Conservation (phyloP, 2,888 invertebrate genomes). For the Ophraella communa region DNA sequence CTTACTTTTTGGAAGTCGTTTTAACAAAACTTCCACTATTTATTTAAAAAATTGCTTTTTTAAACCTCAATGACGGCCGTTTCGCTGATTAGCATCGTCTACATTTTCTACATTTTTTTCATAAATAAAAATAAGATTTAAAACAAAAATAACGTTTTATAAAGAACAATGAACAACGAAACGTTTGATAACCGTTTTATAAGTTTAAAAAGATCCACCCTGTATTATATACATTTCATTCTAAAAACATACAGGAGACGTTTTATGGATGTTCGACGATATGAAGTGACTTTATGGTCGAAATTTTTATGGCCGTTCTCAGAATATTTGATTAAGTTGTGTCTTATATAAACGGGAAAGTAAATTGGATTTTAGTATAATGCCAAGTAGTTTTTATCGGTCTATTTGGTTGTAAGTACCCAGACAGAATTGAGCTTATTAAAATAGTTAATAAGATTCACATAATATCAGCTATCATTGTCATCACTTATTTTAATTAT, state of each 20-base stretch:
- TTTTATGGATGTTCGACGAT: constrained; percentile 2
- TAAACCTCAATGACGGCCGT: too few relatives aligned
- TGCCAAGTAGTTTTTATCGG: background rate
- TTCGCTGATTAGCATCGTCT: too few relatives aligned
- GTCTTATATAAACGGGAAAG: background rate
- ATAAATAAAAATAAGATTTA: background rate
- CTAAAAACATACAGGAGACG: background rate
- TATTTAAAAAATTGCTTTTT: too few relatives aligned
- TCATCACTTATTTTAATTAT: too few relatives aligned
- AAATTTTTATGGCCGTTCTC: constrained; percentile 7
- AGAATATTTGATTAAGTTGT: constrained; percentile 13
- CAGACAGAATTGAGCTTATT: too few relatives aligned
- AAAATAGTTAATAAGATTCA: too few relatives aligned
- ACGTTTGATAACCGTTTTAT: too few relatives aligned
- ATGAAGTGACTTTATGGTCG: background rate
- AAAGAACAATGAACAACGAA: too few relatives aligned
- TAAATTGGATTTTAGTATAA: constrained; percentile 6
- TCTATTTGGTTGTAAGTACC: background rate
- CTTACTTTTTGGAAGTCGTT: too few relatives aligned
- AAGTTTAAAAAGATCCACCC: constrained; percentile 1
- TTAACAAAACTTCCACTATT: too few relatives aligned
- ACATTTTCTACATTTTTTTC: too few relatives aligned
- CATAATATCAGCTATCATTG: too few relatives aligned
- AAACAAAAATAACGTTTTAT: background rate
- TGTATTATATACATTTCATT: background rate